A percentile compares a stretch with the other conserved stretches of the same genome.
Conservation (phyloP, 2,888 invertebrate species). For the Zygaena filipendulae region DNA sequence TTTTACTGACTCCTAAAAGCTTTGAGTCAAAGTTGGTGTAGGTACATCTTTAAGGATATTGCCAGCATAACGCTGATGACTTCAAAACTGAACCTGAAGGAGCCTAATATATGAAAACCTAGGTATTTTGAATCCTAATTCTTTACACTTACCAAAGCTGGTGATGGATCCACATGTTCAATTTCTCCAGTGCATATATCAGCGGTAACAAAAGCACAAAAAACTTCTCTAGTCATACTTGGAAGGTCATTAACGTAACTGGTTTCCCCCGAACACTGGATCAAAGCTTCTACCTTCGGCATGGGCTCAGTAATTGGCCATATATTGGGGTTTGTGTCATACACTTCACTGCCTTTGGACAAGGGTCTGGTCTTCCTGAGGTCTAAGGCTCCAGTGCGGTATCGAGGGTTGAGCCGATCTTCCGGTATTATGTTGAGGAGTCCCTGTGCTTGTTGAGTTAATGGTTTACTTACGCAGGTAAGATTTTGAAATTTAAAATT, state of each 20-base stretch:
- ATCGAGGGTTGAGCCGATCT: conserved; percentile 41
- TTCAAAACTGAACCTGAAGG: no score
- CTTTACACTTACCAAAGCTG: conserved; percentile 66
- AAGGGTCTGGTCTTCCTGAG: conserved; percentile 63
- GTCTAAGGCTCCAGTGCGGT: conserved; percentile 58
- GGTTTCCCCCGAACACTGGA: conserved; percentile 75
- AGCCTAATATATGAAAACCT: no score
- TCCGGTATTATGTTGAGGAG: conserved; percentile 59
- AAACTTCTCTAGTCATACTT: conserved; percentile 69
- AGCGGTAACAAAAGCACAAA: conserved; percentile 72
- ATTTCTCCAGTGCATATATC: conserved; percentile 67
- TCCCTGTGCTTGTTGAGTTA: no score
- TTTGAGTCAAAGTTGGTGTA: no score
- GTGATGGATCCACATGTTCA: conserved; percentile 66
- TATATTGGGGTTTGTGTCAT: conserved; percentile 69
- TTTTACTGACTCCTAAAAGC: no score
- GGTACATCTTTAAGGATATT: no score
- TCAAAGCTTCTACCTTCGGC: conserved; percentile 70
- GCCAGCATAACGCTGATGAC: no score
- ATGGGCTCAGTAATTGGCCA: conserved; percentile 77
- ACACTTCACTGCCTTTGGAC: conserved; percentile 71
- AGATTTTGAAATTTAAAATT: no score
- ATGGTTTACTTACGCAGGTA: no score
- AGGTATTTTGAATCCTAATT: no score
- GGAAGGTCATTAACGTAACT: conserved; percentile 73